These are phyloP conservation scores for Drosophila subpulchrella DNA, from an alignment of 1,140 invertebrate species.

Conservation along the genomic window DNA sequence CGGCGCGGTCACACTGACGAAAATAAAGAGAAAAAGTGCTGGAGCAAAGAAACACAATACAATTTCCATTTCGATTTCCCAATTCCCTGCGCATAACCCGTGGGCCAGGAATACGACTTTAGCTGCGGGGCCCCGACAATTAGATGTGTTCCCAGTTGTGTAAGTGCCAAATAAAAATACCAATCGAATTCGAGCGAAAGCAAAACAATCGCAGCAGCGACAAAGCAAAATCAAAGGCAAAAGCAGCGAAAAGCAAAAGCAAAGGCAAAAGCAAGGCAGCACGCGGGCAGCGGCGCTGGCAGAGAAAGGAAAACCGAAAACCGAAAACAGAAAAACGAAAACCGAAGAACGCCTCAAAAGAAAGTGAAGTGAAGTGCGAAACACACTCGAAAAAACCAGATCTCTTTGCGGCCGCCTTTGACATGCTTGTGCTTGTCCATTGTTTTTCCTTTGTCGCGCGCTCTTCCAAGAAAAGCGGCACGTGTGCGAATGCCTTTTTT, in stretches of 20 bases:
- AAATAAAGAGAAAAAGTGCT: conserved; percentile 15
- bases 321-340: conserved; percentile 34
- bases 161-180: conserved; percentile 49
- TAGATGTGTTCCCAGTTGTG: conserved; percentile 52
- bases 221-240: conserved; percentile 8
- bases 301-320: conserved; percentile 76
- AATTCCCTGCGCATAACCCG: neutral
- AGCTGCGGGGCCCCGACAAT: conserved; percentile 5
- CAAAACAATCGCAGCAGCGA: conserved; percentile 39
- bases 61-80: neutral
- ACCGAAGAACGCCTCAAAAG: conserved; percentile 67
- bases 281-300: conserved; percentile 32
- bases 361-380: conserved; percentile 62
- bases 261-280: conserved; percentile 20
- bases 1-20: neutral
- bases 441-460: conserved; percentile 7
- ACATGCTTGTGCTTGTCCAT: neutral
- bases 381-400: conserved; percentile 11
- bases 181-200: conserved; percentile 3
- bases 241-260: conserved; percentile 22
- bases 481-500: conserved; percentile 30
- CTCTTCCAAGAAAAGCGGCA: conserved; percentile 14
- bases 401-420: neutral
- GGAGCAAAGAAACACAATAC: neutral
- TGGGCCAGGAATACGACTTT: neutral